phyloP scores from a whole-genome alignment of 2,888 invertebrate species.

The Diabrotica balteata region DNA sequence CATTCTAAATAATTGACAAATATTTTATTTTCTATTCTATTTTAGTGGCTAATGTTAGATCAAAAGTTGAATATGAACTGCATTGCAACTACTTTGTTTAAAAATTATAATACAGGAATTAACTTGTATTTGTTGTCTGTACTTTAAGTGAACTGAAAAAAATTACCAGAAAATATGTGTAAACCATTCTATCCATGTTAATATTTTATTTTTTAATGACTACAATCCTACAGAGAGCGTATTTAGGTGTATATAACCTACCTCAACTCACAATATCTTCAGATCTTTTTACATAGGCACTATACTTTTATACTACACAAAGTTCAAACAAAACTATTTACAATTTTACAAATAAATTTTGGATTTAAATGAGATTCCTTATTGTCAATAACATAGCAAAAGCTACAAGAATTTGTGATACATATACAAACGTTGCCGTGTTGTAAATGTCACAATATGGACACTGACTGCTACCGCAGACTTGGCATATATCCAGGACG shows the following conservation, averaged over 20 bases:
- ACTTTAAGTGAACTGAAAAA: too few species aligned
- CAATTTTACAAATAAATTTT: conserved; percentile 31
- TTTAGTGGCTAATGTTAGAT: too few species aligned
- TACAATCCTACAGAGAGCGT: not conserved
- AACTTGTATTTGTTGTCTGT: too few species aligned
- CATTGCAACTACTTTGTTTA: too few species aligned
- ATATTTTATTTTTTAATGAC: not conserved
- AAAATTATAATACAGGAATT: too few species aligned
- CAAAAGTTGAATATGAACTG: too few species aligned
- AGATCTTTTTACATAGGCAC: conserved; percentile 26
- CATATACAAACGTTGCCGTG: conserved; percentile 60
- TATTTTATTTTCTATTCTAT: too few species aligned
- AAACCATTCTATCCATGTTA: too few species aligned
- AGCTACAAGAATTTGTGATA: conserved; percentile 48
- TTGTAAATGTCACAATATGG: conserved; percentile 91
- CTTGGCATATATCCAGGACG: conserved; percentile 89
- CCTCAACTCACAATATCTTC: not conserved
- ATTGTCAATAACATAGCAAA: conserved; percentile 45
- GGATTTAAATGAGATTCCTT: conserved; percentile 10
- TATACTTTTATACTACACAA: conserved; percentile 29
- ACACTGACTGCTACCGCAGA: conserved; percentile 93
- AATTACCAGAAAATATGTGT: too few species aligned
- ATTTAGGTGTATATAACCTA: conserved; percentile 4
- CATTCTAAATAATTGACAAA: too few species aligned
- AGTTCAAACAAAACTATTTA: conserved; percentile 23